Base-by-base conservation (phyloP, 2,888 invertebrate genomes). In the Bimastos eiseni region DNA sequence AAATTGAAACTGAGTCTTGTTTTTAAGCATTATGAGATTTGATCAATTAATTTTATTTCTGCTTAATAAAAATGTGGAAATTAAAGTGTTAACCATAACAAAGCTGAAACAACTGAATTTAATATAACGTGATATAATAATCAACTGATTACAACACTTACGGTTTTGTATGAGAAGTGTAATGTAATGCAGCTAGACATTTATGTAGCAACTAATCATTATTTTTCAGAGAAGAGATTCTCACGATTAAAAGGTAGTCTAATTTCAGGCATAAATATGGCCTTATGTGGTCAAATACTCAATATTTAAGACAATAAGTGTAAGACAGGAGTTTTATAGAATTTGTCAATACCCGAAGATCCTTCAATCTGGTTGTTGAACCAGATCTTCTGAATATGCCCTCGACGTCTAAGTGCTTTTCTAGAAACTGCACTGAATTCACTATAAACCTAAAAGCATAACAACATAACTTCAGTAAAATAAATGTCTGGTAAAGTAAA, bases 371-470 rank as follows among this genome's bases (percentile, higher is more conserved):
- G 37, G 86, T 86, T 37, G 36, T 36, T 37, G 86, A 86, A 5
- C 86, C 86, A 34, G 86, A 86, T 86, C 86, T 34, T 37, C 86
- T 86, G 86, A 86, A 86, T 34, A 86, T 37, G 86, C 86, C 86
- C 36, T 86, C 86, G 17, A 86, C 34, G 17, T 86, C 86, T 24
- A 86, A 86, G n/a, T 86, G 86, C 37, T 33, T 86, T 86, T 86
- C 86, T 24, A 86, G 86, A 86, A 86, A 86, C 86, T 86, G 86
- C 30, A 37, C 37, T 36, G 86, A 34, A 86, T 86, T 37, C 36
- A 86, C 86, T 34, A 86, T 30, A 86, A 86, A 86, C 86, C 86
- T 86, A 86, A 34, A 86, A 86, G 17, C n/a, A 70, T 70, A n/a
- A 55, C 21, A 55, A 70, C 70, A 70, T n/a, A 49, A 49, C 24